Conservation (phyloP, 2,888 invertebrate genomes). For the Phalangium opilio region DNA sequence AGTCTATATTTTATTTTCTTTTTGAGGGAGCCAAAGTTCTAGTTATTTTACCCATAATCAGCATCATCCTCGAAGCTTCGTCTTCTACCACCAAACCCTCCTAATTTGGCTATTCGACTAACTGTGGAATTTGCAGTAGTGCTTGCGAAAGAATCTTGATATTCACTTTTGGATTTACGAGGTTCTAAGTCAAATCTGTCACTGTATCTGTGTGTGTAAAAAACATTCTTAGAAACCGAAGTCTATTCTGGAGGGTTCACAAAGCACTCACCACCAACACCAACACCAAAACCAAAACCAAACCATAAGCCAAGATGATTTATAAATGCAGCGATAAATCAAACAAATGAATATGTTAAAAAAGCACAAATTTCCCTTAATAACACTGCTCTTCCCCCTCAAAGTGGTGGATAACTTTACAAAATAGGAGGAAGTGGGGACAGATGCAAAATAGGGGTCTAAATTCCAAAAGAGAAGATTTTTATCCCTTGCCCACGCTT, state of each 20-base stretch:
- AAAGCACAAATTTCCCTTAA: no score
- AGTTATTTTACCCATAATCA: slow-evolving; percentile 14
- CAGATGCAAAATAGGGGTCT: no score
- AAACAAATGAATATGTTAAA: neutral
- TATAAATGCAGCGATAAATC: neutral
- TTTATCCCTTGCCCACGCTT: no score
- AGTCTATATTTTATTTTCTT: slow-evolving; percentile 1
- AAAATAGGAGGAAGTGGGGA: no score
- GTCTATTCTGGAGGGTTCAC: slow-evolving; percentile 7
- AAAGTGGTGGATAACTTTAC: no score
- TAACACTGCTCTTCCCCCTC: no score
- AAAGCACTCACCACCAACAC: neutral
- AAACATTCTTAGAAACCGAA: neutral
- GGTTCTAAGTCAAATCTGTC: slow-evolving; percentile 1
- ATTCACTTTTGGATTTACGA: slow-evolving; percentile 1
- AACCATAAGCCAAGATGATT: neutral
- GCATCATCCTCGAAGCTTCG: slow-evolving; percentile 20
- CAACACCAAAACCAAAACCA: neutral
- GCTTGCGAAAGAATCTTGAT: no score
- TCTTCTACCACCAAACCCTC: slow-evolving; percentile 15
- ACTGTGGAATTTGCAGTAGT: no score
- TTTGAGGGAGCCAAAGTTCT: no score
- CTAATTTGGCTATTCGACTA: slow-evolving; percentile 12
- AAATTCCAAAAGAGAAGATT: no score
- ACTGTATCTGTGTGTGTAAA: neutral